Conservation (phyloP, 2,797 vertebrate species). For the Pangasius larnaudii region DNA sequence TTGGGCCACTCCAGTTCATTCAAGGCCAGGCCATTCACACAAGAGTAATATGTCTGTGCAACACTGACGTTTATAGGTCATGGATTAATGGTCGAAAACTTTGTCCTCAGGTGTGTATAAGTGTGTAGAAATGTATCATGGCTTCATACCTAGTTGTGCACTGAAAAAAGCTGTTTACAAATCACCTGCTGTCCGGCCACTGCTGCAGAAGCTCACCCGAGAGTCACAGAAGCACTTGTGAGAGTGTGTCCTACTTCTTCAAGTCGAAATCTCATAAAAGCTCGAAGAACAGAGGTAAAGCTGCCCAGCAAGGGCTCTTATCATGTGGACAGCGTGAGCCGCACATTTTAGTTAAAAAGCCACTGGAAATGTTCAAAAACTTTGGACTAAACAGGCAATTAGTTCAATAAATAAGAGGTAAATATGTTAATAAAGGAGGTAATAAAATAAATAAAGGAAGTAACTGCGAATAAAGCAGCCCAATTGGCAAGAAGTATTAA, state of each 20-base stretch:
- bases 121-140: conserved; percentile 11
- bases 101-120: conserved; percentile 20
- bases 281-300: not conserved
- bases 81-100: conserved; percentile 19
- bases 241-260: conserved; percentile 15
- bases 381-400: not conserved
- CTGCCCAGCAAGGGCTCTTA: not conserved
- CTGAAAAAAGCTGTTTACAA: conserved; percentile 48
- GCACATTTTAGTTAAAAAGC: not conserved
- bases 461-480: too few species aligned
- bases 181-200: conserved; percentile 43
- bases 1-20: not conserved
- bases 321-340: not conserved
- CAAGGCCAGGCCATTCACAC: not conserved
- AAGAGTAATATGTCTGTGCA: not conserved
- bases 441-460: not conserved
- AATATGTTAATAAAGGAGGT: not conserved
- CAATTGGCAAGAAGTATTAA: not conserved
- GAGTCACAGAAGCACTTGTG: not conserved
- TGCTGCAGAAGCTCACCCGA: conserved; percentile 7
- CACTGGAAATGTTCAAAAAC: not conserved
- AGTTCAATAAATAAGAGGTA: not conserved
- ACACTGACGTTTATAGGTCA: conserved; percentile 18
- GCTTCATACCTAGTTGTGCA: conserved; percentile 36
- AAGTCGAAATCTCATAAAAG: conserved; percentile 8